Evolutionary conservation across 2,113 vertebrate species (phyloP).

Genomic region (Erinaceus europaeus): DNA sequence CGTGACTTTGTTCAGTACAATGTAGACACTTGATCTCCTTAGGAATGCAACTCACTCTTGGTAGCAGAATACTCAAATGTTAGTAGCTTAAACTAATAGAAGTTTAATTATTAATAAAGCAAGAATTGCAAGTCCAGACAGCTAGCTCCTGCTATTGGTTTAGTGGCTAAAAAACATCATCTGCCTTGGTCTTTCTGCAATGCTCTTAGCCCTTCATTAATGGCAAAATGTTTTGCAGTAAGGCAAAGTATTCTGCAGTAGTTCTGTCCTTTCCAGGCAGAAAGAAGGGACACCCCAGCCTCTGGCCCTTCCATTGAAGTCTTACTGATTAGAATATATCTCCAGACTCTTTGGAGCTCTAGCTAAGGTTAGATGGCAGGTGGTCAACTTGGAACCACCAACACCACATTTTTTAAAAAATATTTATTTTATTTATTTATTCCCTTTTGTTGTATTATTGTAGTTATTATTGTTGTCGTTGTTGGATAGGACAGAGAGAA

Average conservation of each 20-base stretch:
- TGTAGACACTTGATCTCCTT: background rate
- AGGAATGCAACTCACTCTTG: conserved; percentile 6
- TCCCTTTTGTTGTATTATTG: too few relatives aligned
- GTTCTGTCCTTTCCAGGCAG: background rate
- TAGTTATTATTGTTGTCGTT: too few relatives aligned
- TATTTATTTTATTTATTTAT: too few relatives aligned
- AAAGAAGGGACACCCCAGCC: background rate
- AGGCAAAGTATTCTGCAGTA: background rate
- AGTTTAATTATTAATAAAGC: conserved; percentile 34
- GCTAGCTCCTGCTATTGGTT: background rate
- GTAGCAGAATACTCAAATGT: background rate
- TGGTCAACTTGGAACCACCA: background rate
- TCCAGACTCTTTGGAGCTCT: background rate
- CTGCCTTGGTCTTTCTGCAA: background rate
- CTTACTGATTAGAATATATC: background rate
- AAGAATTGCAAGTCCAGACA: conserved; percentile 5
- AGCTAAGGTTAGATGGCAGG: background rate
- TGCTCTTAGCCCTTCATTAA: background rate
- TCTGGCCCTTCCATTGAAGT: background rate
- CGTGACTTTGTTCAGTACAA: background rate
- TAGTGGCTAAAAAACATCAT: background rate
- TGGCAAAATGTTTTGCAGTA: background rate
- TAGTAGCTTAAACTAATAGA: conserved; percentile 9
- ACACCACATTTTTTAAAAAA: too few relatives aligned
- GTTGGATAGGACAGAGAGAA: too few relatives aligned